A percentile compares a stretch with the other conserved stretches of the same genome.
phyloP scores from a whole-genome alignment of 2,113 vertebrate genomes.

The Erinaceus europaeus region DNA sequence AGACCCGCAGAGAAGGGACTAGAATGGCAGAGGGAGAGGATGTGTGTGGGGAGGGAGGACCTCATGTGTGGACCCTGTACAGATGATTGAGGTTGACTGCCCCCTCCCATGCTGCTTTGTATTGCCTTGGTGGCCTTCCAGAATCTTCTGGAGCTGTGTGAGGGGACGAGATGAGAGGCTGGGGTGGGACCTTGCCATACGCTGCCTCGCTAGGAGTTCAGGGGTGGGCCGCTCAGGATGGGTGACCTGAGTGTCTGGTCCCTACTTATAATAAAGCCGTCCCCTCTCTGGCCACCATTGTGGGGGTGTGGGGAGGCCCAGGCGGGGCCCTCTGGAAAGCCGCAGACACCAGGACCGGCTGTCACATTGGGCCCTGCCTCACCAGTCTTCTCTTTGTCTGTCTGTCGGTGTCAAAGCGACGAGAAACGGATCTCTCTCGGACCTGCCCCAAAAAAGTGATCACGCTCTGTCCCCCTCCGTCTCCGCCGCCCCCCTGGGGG shows the following conservation, averaged over 20 bases:
- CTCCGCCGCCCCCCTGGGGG: conserved; percentile 87
- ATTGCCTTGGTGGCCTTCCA: neutral
- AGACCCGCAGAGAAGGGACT: neutral
- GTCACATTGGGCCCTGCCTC: neutral
- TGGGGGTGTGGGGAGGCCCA: neutral
- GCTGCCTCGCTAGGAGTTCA: too few relatives aligned
- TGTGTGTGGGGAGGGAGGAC: too few relatives aligned
- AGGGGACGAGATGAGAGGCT: neutral
- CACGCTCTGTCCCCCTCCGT: conserved; percentile 89
- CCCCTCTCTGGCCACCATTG: neutral
- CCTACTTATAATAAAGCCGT: too few relatives aligned
- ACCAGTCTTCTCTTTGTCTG: conserved; percentile 68
- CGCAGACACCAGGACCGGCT: neutral
- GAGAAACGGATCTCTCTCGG: conserved; percentile 86
- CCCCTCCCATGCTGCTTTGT: neutral
- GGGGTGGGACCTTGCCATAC: too few relatives aligned
- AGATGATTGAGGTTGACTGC: neutral
- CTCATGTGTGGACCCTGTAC: neutral
- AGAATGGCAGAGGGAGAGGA: neutral
- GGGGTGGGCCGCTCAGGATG: too few relatives aligned
- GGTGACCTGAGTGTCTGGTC: too few relatives aligned
- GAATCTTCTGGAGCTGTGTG: neutral
- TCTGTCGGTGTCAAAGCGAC: conserved; percentile 87
- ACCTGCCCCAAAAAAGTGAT: conserved; percentile 99
- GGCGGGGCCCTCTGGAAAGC: neutral